phyloP scores from a whole-genome alignment of 2,797 vertebrate genomes.

The Oceanodroma leucorhoa region DNA sequence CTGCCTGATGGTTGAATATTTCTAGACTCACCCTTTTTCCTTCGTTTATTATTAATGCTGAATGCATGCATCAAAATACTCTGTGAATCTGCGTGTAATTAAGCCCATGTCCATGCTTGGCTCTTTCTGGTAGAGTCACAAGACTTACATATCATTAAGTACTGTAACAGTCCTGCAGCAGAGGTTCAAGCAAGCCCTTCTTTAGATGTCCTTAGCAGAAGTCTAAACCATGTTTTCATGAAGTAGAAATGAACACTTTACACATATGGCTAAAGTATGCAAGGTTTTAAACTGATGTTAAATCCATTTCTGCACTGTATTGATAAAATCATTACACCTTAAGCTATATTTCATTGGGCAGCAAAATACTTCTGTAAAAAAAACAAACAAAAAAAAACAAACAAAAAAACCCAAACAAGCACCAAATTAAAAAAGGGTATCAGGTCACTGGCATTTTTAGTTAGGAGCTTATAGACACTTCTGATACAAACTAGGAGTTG shows the following conservation, averaged over 20 bases:
- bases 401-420: not conserved
- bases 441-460: not conserved
- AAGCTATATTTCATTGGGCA: not conserved
- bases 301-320: not conserved
- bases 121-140: not conserved
- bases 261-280: not conserved
- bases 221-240: not conserved
- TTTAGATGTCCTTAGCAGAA: not conserved
- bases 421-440: not conserved
- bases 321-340: not conserved
- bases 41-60: not conserved
- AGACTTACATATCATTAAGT: fast-evolving
- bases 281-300: not conserved
- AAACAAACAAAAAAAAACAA: not conserved
- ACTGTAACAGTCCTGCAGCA: not conserved
- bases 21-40: not conserved
- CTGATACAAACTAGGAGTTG: not conserved
- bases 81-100: not conserved
- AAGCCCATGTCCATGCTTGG: not conserved
- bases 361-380: not conserved
- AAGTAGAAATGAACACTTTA: not conserved
- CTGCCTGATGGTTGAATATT: not conserved
- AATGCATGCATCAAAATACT: not conserved
- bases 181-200: not conserved
- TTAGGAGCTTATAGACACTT: not conserved